Conservation (phyloP, 2,113 vertebrate species). For the Phaethornis superciliosus region DNA sequence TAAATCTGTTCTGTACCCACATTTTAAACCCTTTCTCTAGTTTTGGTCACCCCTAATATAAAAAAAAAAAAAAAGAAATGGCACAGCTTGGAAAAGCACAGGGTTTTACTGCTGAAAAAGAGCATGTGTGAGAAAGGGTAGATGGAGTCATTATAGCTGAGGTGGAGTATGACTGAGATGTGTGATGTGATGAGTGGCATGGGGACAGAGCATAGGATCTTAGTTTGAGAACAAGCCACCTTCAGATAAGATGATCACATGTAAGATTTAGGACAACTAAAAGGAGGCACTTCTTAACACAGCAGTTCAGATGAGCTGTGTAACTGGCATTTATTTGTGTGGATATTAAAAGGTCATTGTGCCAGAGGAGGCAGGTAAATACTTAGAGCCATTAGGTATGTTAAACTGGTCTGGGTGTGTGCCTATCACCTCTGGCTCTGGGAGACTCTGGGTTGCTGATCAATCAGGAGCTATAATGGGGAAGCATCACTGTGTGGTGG, state of each 20-base stretch:
- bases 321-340: fast-evolving
- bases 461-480: background rate
- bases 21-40: background rate
- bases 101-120: background rate
- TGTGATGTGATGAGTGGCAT: background rate
- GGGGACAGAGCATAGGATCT: background rate
- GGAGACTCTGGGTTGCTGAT: background rate
- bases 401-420: background rate
- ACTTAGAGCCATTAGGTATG: background rate
- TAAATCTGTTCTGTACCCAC: background rate
- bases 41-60: background rate
- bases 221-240: background rate
- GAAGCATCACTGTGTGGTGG: background rate
- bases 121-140: background rate
- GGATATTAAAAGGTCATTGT: background rate
- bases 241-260: background rate
- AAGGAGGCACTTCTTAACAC: background rate
- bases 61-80: background rate
- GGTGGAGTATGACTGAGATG: background rate
- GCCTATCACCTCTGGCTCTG: background rate
- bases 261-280: background rate
- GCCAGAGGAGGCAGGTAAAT: background rate
- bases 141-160: background rate
- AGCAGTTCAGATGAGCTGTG: background rate
- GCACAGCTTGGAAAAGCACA: background rate